Conservation (phyloP, 2,888 invertebrate species). For the Punctoribates punctum region DNA sequence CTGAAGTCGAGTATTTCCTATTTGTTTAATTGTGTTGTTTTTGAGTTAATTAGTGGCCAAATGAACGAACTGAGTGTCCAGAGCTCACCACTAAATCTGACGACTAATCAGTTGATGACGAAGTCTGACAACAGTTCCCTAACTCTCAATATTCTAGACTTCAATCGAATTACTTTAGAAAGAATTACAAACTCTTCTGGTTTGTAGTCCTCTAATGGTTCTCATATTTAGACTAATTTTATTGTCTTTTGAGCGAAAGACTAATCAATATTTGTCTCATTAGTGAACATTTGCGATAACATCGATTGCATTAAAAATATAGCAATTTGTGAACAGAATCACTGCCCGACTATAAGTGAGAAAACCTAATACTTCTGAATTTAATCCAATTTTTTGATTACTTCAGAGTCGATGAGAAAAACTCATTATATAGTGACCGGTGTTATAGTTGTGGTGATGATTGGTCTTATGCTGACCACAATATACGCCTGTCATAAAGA, state of each 20-base stretch:
- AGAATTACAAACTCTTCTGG: not conserved
- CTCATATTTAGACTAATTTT: not conserved
- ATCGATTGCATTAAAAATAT: slow-evolving; percentile 25
- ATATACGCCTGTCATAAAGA: slow-evolving; percentile 31
- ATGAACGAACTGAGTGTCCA: not conserved
- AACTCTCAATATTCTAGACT: not conserved
- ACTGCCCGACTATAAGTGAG: not conserved
- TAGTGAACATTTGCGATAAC: slow-evolving; percentile 17
- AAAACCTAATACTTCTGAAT: too few relatives aligned
- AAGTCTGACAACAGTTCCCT: slow-evolving; percentile 12
- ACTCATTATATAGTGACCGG: slow-evolving; percentile 14
- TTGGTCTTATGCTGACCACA: not conserved
- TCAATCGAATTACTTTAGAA: not conserved
- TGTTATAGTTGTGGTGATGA: not conserved
- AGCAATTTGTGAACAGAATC: slow-evolving; percentile 13
- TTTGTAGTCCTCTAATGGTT: not conserved
- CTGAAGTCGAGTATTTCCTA: not conserved
- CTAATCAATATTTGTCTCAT: not conserved
- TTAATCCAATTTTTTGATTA: not conserved
- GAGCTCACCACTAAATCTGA: not conserved
- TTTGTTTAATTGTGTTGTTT: slow-evolving; percentile 14
- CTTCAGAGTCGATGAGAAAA: slow-evolving; percentile 15
- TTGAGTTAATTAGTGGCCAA: slow-evolving; percentile 27
- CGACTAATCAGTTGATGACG: not conserved
- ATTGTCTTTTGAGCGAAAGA: not conserved